phyloP scores from a whole-genome alignment of 1,140 invertebrate species.

The Rhyacophila brunnea region DNA sequence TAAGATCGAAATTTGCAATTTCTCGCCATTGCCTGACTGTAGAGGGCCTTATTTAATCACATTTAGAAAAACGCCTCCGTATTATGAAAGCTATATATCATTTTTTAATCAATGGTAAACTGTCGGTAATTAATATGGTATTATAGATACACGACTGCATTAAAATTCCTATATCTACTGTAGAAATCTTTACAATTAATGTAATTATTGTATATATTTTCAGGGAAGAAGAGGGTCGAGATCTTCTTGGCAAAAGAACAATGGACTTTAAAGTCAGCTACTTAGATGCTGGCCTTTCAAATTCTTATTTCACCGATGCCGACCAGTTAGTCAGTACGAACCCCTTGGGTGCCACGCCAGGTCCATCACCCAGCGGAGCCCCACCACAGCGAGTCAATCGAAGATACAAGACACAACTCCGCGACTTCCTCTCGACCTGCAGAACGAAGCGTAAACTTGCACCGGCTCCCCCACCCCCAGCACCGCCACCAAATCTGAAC shows the following conservation, averaged over 20 bases:
- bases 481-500: conserved; percentile 45
- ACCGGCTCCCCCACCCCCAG: conserved; percentile 45
- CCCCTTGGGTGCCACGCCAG: conserved; percentile 35
- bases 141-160: no score
- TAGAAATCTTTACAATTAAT: no score
- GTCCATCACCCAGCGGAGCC: conserved; percentile 49
- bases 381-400: conserved; percentile 77
- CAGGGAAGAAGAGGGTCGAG: conserved; percentile 97
- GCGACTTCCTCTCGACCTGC: conserved; percentile 90
- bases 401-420: conserved; percentile 87
- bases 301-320: conserved; percentile 83
- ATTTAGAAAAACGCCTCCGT: no score
- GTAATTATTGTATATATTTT: no score
- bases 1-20: no score
- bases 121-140: no score
- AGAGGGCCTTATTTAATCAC: no score
- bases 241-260: conserved; percentile 92
- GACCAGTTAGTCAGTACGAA: conserved; percentile 70
- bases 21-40: no score
- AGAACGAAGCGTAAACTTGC: conserved; percentile 84
- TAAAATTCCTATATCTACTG: no score
- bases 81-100: no score
- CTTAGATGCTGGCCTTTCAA: conserved; percentile 86
- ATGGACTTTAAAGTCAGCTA: conserved; percentile 99
- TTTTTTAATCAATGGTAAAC: no score